These are phyloP conservation scores for Microtus ochrogaster DNA, from an alignment of 2,113 vertebrate species.

Conservation along the genomic window DNA sequence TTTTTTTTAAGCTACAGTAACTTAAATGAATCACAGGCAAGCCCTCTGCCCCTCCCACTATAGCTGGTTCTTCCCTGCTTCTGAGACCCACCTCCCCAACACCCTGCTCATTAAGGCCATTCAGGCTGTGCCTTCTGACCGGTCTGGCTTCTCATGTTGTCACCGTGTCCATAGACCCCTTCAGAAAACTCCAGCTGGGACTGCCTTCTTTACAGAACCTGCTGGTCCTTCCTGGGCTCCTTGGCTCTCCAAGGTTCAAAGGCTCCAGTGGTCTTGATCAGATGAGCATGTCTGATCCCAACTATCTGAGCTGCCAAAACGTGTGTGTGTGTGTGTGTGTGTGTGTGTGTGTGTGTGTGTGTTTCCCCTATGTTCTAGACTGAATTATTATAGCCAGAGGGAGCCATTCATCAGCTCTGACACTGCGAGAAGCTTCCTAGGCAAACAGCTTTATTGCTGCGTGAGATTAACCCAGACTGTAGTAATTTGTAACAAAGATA, in stretches of 20 bases:
- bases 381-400: constrained; percentile 84
- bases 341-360: not conserved
- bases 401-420: constrained; percentile 84
- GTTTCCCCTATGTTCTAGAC: constrained; percentile 68
- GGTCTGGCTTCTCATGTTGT: not conserved
- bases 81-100: not conserved
- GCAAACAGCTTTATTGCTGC: constrained; percentile 85
- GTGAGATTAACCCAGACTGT: constrained; percentile 85
- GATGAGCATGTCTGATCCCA: not conserved
- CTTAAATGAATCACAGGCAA: not conserved
- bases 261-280: not conserved
- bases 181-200: constrained; percentile 18
- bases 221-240: not conserved
- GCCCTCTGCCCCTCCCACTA: not conserved
- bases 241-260: not conserved
- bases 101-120: not conserved
- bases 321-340: not conserved
- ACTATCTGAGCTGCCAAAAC: constrained; percentile 7
- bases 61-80: not conserved
- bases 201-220: not conserved
- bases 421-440: constrained; percentile 81
- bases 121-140: not conserved
- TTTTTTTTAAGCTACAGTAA: not conserved
- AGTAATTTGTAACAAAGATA: constrained; percentile 87
- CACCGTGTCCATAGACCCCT: not conserved